Percentiles rank a stretch among this genome's conserved stretches.
phyloP scores from a whole-genome alignment of 2,888 invertebrate genomes.

The Magallana nippona region DNA sequence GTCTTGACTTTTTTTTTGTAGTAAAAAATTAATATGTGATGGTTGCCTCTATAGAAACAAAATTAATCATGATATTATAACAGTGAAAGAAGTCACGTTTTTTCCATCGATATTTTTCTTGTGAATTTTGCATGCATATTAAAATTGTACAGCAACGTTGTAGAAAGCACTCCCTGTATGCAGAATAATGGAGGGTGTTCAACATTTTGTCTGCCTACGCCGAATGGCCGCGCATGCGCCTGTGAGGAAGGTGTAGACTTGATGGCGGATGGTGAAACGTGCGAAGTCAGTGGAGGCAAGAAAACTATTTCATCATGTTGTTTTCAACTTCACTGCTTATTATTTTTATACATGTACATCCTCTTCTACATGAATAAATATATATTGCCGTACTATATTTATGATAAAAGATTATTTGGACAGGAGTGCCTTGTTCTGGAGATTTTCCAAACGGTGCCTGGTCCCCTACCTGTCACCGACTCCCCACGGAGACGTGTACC shows the following conservation, averaged over 20 bases:
- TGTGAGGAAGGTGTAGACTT: slow-evolving; percentile 51
- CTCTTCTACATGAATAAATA: not conserved
- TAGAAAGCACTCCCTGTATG: slow-evolving; percentile 51
- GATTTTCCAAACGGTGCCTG: slow-evolving; percentile 38
- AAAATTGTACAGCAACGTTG: slow-evolving; percentile 29
- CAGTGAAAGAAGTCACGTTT: no score
- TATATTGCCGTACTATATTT: no score
- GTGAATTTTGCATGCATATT: not conserved
- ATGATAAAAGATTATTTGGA: slow-evolving; percentile 1
- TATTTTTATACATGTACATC: not conserved
- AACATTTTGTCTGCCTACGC: slow-evolving; percentile 58
- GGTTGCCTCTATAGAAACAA: no score
- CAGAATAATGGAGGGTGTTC: slow-evolving; percentile 58
- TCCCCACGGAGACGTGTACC: slow-evolving; percentile 33
- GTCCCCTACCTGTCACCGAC: slow-evolving; percentile 25
- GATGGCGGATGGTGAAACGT: slow-evolving; percentile 48
- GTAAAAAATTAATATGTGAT: no score
- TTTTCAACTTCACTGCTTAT: not conserved
- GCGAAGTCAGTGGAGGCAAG: slow-evolving; percentile 44
- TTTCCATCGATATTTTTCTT: not conserved
- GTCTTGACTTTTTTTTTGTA: no score
- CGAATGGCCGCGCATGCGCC: slow-evolving; percentile 52
- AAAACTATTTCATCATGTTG: not conserved
- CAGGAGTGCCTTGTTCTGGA: slow-evolving; percentile 32
- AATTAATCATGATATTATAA: no score